Conservation (phyloP, 2,113 vertebrate species). For the Thryonomys swinderianus region DNA sequence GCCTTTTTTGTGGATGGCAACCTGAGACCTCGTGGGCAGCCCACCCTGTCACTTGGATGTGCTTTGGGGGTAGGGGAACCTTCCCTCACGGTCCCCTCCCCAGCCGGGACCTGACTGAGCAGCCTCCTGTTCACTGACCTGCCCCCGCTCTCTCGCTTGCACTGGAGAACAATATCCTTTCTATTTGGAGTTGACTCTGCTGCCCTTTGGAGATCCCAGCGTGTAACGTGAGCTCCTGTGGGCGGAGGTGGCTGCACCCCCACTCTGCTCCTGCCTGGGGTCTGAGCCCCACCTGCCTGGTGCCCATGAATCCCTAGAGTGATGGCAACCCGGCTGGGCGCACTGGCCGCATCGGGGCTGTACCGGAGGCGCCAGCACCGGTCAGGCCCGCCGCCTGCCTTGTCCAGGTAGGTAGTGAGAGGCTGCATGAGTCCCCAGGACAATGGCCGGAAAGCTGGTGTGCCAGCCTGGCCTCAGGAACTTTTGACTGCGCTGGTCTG, state of each 20-base stretch:
- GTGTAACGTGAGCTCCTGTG: constrained; percentile 57
- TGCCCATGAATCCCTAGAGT: not conserved
- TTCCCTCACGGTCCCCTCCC: not conserved
- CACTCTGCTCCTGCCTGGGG: not conserved
- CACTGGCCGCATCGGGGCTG: constrained; percentile 81
- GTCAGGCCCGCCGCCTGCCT: constrained; percentile 51
- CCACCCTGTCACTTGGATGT: not conserved
- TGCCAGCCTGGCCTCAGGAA: constrained; percentile 29
- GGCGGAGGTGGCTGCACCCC: not conserved
- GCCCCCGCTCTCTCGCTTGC: not conserved
- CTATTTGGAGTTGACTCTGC: constrained; percentile 33
- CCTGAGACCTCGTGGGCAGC: no score
- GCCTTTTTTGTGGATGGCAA: not conserved
- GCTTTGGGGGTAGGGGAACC: not conserved
- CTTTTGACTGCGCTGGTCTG: constrained; percentile 29
- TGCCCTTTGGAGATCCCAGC: constrained; percentile 54
- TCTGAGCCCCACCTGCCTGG: not conserved
- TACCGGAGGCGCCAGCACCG: constrained; percentile 83
- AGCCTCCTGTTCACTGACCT: not conserved
- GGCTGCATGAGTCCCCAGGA: constrained; percentile 63
- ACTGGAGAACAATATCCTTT: constrained; percentile 67
- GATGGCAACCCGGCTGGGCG: constrained; percentile 81
- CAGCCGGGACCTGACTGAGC: not conserved
- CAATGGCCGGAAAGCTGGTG: constrained; percentile 84
- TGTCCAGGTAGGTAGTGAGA: constrained; percentile 44